Conservation (phyloP, 2,797 vertebrate genomes). For the Diplodus puntazzo region DNA sequence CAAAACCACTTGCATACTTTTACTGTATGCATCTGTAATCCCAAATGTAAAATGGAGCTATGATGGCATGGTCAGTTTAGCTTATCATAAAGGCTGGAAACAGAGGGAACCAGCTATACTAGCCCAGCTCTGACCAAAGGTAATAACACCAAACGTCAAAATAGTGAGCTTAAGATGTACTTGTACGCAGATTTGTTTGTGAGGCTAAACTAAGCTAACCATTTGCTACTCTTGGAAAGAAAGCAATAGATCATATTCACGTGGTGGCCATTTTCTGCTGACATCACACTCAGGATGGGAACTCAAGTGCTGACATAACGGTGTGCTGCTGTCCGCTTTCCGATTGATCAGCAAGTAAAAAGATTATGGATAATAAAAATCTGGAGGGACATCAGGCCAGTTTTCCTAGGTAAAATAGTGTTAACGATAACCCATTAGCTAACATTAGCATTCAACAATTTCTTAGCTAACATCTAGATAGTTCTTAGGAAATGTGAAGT, state of each 20-base stretch:
- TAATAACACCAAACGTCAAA: no score
- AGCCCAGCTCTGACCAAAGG: no score
- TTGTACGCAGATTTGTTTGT: background rate
- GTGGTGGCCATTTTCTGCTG: no score
- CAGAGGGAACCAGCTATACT: background rate
- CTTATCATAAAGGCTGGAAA: background rate
- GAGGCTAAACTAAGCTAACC: background rate
- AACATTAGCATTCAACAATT: no score
- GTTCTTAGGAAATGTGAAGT: constrained; percentile 10
- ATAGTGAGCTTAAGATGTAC: background rate
- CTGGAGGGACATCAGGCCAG: no score
- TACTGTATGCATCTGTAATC: background rate
- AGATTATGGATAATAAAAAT: no score
- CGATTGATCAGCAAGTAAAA: no score
- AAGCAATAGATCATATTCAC: background rate
- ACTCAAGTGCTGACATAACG: no score
- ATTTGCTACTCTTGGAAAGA: background rate
- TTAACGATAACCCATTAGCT: no score
- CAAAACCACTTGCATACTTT: background rate
- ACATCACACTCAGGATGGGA: no score
- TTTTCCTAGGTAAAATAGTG: no score
- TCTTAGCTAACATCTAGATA: background rate
- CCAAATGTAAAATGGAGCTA: background rate
- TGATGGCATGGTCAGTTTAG: background rate
- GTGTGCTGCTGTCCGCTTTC: no score